Evolutionary conservation across 2,797 vertebrate genomes (phyloP), one percentile per base, ranked within the genome.

Genomic region (Myioborus melanocephalus): DNA sequence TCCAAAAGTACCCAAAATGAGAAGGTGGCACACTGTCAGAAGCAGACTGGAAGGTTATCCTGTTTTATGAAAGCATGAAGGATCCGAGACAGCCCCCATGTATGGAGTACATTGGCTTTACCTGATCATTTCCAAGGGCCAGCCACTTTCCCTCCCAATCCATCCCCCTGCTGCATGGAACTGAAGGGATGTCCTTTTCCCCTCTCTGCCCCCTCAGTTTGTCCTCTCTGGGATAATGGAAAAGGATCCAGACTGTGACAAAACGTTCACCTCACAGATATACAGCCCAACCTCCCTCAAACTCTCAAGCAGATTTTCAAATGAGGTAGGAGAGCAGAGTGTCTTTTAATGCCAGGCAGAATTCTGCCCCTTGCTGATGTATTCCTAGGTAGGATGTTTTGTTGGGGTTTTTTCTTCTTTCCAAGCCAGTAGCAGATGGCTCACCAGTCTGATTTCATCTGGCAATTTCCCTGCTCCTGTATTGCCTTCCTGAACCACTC

Each of bases 351-450:
- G 64, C n/a, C 60, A 87, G 28, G 57, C 37, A 91, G 65, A 87
- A 78, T 86, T 92, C 61, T 91, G 64, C 68, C 79, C 53, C 76
- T 73, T 50, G 61, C 55, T 90, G 72, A 39, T 78, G 6, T 41
- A 32, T 83, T 82, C 91, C 46, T 87, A 37, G 20, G 39, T 44
- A 75, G 60, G 12, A 61, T 59, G 32, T 89, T 88, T 85, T 82
- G 21, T 22, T 66, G 15, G 5, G 12, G 68, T 77, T 88, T 66
- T 90, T 47, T 61, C 8, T 87, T n/a, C 30, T 93, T 93, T 86
- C 69, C 59, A 88, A 88, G 85, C 61, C 87, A 88, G 69, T 46
- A 71, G 87, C 89, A 96, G 94, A 90, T 90, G 94, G 89, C 70
- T 91, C 23, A 69, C 59, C 61, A 27, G 55, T 55, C 89, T 89